Conservation (phyloP, 2,888 invertebrate genomes). For the Asteroscopus sphinx region DNA sequence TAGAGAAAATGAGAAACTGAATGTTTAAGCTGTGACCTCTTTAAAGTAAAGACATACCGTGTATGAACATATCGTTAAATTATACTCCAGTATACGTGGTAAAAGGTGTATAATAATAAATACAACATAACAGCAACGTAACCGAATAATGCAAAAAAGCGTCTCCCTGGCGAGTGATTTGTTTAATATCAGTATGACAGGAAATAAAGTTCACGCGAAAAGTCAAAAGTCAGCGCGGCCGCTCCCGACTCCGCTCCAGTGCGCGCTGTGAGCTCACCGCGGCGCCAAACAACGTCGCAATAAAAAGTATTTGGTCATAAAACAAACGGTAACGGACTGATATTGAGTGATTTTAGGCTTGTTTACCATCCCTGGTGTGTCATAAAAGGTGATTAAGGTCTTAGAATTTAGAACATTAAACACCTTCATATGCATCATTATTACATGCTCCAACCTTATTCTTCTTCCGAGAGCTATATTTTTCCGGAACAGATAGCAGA, state of each 20-base stretch:
- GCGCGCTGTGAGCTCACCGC: conserved; percentile 1
- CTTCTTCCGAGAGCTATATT: too few species aligned
- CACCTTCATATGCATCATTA: too few species aligned
- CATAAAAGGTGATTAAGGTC: conserved; percentile 22
- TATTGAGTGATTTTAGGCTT: conserved; percentile 4
- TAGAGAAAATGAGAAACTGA: too few species aligned
- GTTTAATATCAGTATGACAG: conserved; percentile 27
- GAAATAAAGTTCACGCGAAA: conserved; percentile 19
- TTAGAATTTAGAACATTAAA: too few species aligned
- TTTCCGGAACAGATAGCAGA: too few species aligned
- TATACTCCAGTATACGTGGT: too few species aligned
- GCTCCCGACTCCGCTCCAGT: background rate
- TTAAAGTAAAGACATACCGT: too few species aligned
- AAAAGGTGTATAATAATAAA: too few species aligned
- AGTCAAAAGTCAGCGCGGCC: conserved; percentile 7
- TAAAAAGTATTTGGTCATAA: conserved; percentile 4
- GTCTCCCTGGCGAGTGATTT: conserved; percentile 30
- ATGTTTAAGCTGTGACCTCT: too few species aligned
- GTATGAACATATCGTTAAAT: too few species aligned
- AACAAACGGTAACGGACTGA: conserved; percentile 13
- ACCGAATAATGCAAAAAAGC: background rate
- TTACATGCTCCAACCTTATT: too few species aligned
- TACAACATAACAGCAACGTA: background rate
- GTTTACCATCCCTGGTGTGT: conserved; percentile 3
- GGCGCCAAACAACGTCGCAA: background rate